Conservation (phyloP, 2,797 vertebrate species). For the Halcyon badia region DNA sequence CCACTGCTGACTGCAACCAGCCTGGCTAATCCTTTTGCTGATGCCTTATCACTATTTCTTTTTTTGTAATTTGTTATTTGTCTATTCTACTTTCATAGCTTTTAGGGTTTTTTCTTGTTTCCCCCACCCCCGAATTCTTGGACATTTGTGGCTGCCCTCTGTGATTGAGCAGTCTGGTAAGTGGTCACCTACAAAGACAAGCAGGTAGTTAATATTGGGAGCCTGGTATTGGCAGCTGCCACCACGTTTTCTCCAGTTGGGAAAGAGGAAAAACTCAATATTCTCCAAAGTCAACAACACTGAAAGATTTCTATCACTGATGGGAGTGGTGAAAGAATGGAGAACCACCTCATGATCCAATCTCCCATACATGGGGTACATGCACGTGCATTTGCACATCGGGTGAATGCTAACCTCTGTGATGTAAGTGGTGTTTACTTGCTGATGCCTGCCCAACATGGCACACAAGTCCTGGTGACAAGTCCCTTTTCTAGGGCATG, state of each 20-base stretch:
- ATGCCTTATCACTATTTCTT: constrained; percentile 60
- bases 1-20: constrained; percentile 56
- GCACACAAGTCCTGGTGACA: background rate
- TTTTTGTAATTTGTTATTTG: constrained; percentile 63
- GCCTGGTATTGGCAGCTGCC: constrained; percentile 17
- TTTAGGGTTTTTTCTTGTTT: background rate
- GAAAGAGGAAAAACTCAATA: background rate
- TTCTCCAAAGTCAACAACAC: background rate
- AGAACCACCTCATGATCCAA: background rate
- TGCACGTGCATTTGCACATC: background rate
- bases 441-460: background rate
- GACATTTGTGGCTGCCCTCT: constrained; percentile 1
- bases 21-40: constrained; percentile 71
- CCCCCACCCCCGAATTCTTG: background rate
- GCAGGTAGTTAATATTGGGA: background rate
- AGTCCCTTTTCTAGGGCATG: background rate
- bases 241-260: constrained; percentile 3
- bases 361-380: background rate
- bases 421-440: background rate
- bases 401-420: accelerated
- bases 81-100: constrained; percentile 48
- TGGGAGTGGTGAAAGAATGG: background rate
- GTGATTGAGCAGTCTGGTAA: background rate
- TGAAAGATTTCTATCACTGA: background rate
- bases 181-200: constrained; percentile 26